Evolutionary conservation across 2,113 vertebrate species (phyloP), one percentile per base, ranked within the genome.

Genomic region (Ivindomyrus marchei): DNA sequence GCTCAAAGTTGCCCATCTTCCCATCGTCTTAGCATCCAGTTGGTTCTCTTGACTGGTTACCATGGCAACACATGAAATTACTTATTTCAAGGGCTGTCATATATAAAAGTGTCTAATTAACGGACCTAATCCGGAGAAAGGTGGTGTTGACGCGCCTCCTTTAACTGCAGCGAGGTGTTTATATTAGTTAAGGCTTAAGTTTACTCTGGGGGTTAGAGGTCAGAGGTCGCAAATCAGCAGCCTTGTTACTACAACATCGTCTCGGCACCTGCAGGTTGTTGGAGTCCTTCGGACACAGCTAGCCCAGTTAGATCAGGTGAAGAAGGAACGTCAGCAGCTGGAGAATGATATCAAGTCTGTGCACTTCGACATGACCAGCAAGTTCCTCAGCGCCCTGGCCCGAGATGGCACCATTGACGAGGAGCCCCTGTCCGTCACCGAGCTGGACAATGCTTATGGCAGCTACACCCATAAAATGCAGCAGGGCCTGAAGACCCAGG

Each of bases 361-460:
- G 46, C 97, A 97, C 92, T 99, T 98, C 93, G 98, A 99, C 93
- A 98, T 99, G 98, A 97, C 97, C 0, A 93, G 94, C 91, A 95
- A 95, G 93, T 99, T 99, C 95, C 94, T 99, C 93, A 96, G 95
- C 0, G 97, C 98, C 1, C 95, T 99, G 85, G 97, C 95, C 0
- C 97, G 99, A 91, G 98, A 98, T 88, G 97, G 98, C n/a, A 96
- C 97, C 93, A 96, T 99, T 93, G 98, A 96, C 21, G 98, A 99
- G 92, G 98, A 99, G 93, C 96, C 95, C 80, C 95, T 99, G 89
- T 98, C 98, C 11, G 94, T 97, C n/a, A 91, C 95, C 0, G 98
- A 99, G 91, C 93, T 99, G 83, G 98, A 99, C 93, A 95, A 96
- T 88, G 90, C 96, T 94, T 99, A 99, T 90, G 96, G 98, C 27